Base-by-base conservation (phyloP, 2,888 invertebrate genomes). In the Papilio gigon region DNA sequence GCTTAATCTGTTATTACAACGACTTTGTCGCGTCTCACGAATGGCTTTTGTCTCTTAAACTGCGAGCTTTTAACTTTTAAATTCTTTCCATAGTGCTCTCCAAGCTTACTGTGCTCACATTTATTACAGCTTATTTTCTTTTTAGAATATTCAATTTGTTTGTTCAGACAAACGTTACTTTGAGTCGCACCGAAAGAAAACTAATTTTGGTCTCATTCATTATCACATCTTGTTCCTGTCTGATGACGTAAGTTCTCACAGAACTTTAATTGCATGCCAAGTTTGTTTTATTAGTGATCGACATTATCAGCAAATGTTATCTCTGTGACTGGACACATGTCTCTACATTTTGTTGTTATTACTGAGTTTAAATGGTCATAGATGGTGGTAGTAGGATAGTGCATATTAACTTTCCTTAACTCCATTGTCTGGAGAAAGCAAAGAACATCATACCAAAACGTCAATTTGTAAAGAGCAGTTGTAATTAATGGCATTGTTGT, bases 21-120 rank as follows among this genome's bases (percentile, higher is more conserved):
- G 37, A 61, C 40, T 61, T 61, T 40, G 37, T 61, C 37, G 40
- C 40, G 35, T 37, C 37, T 40, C 60, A 35, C 40, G 35, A 40
- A 40, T 61, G 40, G 40, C 40, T 37, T 40, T 61, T 40, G 40
- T 40, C 60, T 61, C 40, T 61, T 40, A 61, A 61, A 37, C 37
- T 61, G 22, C 60, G 40, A 40, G 25, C 60, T 42, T 40, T 40
- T 61, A 61, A 25, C 37, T 61, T 61, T 37, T 40, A 61, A 61
- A 27, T 61, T 61, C 37, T 61, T 61, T 42, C 42, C 42, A 37
- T 61, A 37, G 37, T 42, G 27, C 40, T 61, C 37, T 61, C 40
- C 40, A 61, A 40, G 40, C 40, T 61, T 40, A 61, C 27, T 56
- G 53, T 30, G n/a, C 30, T 56, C 17, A 56, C 17, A 56, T 56